A percentile compares a stretch with the other conserved stretches of the same genome.
Conservation (phyloP, 2,888 invertebrate genomes). For the Agrotis ipsilon region DNA sequence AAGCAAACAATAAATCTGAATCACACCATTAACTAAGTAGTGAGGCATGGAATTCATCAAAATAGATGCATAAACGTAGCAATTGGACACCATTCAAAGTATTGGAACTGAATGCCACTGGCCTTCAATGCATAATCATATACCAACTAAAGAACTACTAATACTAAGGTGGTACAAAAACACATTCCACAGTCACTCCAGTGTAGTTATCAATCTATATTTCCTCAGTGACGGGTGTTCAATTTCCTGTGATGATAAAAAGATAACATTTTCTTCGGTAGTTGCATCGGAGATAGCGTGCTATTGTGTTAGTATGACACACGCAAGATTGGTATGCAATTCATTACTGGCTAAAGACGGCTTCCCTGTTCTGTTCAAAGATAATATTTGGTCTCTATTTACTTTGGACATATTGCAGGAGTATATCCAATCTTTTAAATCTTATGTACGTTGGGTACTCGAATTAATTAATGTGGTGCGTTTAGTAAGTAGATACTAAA, state of each 20-base stretch:
- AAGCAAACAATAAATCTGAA: background rate
- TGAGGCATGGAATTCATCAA: background rate
- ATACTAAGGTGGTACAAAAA: conserved; percentile 13
- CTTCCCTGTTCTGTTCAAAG: conserved; percentile 35
- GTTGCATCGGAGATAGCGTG: conserved; percentile 51
- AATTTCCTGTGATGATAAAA: conserved; percentile 59
- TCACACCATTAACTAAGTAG: too few species aligned
- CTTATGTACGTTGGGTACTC: background rate
- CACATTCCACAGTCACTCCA: conserved; percentile 15
- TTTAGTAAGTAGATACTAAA: too few species aligned
- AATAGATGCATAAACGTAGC: background rate
- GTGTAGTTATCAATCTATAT: conserved; percentile 9
- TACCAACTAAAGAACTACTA: background rate
- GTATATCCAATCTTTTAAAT: background rate
- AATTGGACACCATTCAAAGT: conserved; percentile 11
- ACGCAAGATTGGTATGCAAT: conserved; percentile 49
- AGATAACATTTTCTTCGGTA: conserved; percentile 60
- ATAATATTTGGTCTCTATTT: conserved; percentile 21
- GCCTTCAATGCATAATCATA: conserved; percentile 22
- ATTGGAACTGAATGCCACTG: conserved; percentile 7
- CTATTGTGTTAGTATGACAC: conserved; percentile 44
- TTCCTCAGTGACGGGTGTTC: conserved; percentile 33
- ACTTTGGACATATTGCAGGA: background rate
- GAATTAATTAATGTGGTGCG: too few species aligned
- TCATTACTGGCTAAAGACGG: conserved; percentile 30